Conservation (phyloP, 2,113 vertebrate species). For the Camelus bactrianus region DNA sequence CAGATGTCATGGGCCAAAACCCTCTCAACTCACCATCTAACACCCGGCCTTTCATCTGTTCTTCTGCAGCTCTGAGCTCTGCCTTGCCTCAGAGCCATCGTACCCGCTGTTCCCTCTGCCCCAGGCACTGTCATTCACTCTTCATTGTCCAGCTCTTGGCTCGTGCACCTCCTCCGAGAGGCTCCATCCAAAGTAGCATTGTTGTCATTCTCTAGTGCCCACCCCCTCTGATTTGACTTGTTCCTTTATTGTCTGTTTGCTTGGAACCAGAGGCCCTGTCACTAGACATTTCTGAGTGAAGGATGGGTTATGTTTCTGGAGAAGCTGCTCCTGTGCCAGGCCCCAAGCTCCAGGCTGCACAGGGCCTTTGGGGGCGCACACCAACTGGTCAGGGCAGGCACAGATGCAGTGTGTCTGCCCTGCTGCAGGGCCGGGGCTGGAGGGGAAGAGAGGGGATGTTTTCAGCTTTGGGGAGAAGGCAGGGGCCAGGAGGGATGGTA, state of each 20-base stretch:
- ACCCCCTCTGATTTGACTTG: neutral
- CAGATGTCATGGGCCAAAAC: neutral
- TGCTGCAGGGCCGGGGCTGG: neutral
- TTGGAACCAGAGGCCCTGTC: neutral
- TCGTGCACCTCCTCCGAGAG: neutral
- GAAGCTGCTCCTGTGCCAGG: neutral
- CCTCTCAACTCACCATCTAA: neutral
- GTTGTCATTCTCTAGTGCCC: neutral
- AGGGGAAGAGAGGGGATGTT: neutral
- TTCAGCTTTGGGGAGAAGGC: neutral
- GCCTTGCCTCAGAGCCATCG: neutral
- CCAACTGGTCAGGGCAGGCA: neutral
- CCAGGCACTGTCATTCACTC: neutral
- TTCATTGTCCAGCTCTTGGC: neutral
- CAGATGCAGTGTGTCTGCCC: rapidly evolving
- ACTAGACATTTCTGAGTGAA: neutral
- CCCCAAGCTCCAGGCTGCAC: neutral
- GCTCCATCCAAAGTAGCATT: neutral
- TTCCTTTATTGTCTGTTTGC: neutral
- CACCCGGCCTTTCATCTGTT: neutral
- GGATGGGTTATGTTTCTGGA: neutral
- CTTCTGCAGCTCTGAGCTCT: neutral
- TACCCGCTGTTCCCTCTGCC: neutral
- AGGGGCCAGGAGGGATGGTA: too few species aligned
- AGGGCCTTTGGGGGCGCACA: neutral